phyloP scores from a whole-genome alignment of 2,797 vertebrate species.

The Etheostoma perlongum region DNA sequence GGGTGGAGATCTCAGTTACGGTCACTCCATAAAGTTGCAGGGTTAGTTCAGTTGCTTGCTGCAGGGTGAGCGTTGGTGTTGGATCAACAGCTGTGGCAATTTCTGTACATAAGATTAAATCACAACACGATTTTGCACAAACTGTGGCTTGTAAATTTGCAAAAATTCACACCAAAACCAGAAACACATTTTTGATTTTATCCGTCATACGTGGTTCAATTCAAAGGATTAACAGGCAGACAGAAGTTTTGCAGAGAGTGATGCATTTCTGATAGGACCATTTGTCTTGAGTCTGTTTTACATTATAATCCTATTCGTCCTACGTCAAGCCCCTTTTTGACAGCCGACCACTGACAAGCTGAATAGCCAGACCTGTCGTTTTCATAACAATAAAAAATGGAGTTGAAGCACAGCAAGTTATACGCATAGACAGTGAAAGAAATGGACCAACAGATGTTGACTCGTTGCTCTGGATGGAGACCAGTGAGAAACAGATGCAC shows the following conservation, averaged over 20 bases:
- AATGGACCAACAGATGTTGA: too few species aligned
- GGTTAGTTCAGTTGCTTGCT: constrained; percentile 75
- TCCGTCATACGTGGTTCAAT: neutral
- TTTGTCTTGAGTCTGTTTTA: too few species aligned
- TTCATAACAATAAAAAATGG: too few species aligned
- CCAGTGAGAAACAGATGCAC: too few species aligned
- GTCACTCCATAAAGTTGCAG: constrained; percentile 82
- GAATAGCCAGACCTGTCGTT: too few species aligned
- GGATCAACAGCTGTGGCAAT: neutral
- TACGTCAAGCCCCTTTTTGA: too few species aligned
- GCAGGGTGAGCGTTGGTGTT: constrained; percentile 77
- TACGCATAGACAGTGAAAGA: too few species aligned
- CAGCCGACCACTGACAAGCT: too few species aligned
- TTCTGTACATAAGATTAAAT: constrained; percentile 13
- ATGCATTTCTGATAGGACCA: neutral
- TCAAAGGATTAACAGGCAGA: neutral
- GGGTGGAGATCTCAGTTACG: constrained; percentile 64
- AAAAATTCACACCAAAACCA: neutral
- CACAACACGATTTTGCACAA: neutral
- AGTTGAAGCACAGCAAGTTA: too few species aligned
- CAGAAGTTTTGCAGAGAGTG: neutral
- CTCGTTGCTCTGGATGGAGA: too few species aligned
- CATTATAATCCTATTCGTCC: too few species aligned
- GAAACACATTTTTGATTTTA: neutral
- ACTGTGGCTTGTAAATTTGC: neutral